These are phyloP conservation scores for Eupithecia abbreviata DNA, from an alignment of 2,888 invertebrate species.

Conservation along the genomic window DNA sequence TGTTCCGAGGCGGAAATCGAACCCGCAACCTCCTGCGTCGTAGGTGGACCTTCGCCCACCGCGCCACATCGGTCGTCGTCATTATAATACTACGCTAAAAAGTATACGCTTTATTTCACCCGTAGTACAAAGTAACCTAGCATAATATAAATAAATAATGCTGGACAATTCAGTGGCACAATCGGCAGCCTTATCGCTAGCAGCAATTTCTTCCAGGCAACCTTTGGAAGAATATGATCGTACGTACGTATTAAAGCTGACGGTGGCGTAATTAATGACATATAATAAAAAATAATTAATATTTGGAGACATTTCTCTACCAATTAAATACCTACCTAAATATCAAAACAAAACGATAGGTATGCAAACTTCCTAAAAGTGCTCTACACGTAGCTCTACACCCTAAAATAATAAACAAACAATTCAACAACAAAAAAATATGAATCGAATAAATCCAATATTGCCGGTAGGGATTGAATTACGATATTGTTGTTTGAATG, in stretches of 20 bases:
- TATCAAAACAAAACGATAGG: neutral
- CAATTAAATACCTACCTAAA: neutral
- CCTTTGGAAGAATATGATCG: no score
- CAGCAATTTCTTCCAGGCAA: no score
- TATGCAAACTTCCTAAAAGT: neutral
- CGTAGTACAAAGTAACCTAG: neutral
- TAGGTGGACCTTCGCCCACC: no score
- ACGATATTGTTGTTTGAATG: conserved; percentile 8
- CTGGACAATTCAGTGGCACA: no score
- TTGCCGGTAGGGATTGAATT: conserved; percentile 1
- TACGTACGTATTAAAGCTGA: no score
- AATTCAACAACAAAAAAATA: neutral
- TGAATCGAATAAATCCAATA: conserved; percentile 12
- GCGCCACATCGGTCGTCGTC: no score
- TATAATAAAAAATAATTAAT: no score
- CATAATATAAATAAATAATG: neutral
- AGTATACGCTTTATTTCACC: neutral
- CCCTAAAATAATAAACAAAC: conserved; percentile 1
- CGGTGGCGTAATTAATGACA: no score
- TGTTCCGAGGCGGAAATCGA: no score
- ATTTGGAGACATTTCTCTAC: neutral
- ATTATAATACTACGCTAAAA: neutral
- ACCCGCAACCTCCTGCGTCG: no score
- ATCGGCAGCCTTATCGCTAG: no score
- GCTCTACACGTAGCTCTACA: neutral